Evolutionary conservation across 2,888 invertebrate species (phyloP), one percentile per base, ranked within the genome.

Genomic region (Boloria euphrosyne): DNA sequence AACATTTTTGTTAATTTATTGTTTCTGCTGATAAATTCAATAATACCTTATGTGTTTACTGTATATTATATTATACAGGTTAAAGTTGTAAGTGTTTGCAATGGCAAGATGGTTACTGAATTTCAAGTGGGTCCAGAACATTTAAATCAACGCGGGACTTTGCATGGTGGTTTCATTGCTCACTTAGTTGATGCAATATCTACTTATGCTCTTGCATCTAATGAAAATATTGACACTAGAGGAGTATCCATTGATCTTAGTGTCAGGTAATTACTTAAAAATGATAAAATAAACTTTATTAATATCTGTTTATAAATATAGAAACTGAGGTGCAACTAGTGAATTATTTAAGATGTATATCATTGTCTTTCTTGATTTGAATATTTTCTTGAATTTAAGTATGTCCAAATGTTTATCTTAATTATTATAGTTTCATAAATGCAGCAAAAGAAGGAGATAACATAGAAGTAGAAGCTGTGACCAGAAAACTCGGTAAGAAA

Each of bases 151-250:
- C 82, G 92, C 44, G 97, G 97, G 0, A 94, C 94, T 0, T 83
- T 98, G 4, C 98, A 98, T 80, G 98, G 98, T 2, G 98, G 97
- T 6, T 94, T 97, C 76, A 96, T 96, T 4, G 95, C 96, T 3
- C 96, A 96, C 0, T 82, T 98, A 13, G 94, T 97, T 0, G 93
- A 93, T 75, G 89, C 90, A 2, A 83, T 98, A 22, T 97, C 98
- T 0, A 96, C 96, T 0, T 95, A 95, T 79, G 98, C 97, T 0
- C 83, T 98, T 1, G 93, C 96, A 80, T 94, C 96, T 0, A 93
- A 94, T 75, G 93, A 92, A n/a, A 86, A 79, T n/a, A 83, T 90
- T 60, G 90, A 93, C 4, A 90, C 92, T 55, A 93, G 96, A 59
- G 97, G 97, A 18, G 96, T 97, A 0, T 96, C 97, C 10, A 95